Base-by-base conservation (phyloP, 2,888 invertebrate species). In the Ypsolopha sequella region DNA sequence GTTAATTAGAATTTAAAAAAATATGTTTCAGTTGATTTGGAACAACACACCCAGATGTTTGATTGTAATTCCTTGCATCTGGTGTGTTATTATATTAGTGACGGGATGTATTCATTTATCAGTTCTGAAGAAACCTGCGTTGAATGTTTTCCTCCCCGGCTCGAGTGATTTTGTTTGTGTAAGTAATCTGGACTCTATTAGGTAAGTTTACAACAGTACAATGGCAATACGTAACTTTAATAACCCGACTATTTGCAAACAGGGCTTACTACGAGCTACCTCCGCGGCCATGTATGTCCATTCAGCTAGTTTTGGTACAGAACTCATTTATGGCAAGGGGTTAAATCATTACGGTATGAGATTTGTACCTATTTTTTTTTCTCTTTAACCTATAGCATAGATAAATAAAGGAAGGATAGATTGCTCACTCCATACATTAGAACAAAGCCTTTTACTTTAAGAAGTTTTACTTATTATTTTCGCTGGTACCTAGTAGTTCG, bases 271-370 rank as follows among this genome's bases (percentile, higher is more conserved):
- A 34, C 80, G 81, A 56, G 80, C 78, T 14, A 57, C 84, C 11
- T 72, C 79, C 60, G 65, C 78, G 9, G 70, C 79, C 6, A 61
- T 84, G 0, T 85, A 82, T 58, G 73, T 81, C 50, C 84, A 86
- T 61, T 70, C 80, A 6, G 65, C 73, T 7, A 65, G 80, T 56
- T 63, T 76, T 9, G 85, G 85, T 41, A 76, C 82, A 10, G 85
- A 85, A 64, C 59, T 81, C 6, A 69, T 86, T 57, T 70, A 69
- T 54, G 85, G 85, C 51, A 86, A 85, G 68, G 84, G 79, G 54
- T 62, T 86, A 39, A 80, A 85, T 60, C 68, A 70, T 62, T 84
- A 68, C 58, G 84, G 85, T 85, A 66, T 34, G 24, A 54, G 41
- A 39, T 7, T 53, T 24, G 24, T 24, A 24, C 24, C 24, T 24